A percentile compares a stretch with the other conserved stretches of the same genome.
Evolutionary conservation across 2,888 invertebrate species (phyloP).

Genomic region (Andrena bucephala): DNA sequence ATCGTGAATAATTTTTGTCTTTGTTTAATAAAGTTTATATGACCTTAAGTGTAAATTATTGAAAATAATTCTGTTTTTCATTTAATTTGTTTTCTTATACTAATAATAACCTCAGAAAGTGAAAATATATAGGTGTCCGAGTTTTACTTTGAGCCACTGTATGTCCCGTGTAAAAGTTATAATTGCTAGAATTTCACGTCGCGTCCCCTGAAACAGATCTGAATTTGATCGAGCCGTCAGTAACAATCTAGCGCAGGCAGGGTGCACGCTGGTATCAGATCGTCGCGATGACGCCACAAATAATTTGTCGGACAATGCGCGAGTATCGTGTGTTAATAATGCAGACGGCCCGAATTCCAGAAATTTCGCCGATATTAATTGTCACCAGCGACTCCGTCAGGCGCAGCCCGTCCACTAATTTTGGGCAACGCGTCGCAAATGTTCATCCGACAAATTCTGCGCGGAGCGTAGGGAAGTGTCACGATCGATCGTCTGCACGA

Average conservation of each 20-base stretch:
- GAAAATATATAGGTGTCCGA: too few species aligned
- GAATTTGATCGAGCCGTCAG: neutral
- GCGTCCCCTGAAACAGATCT: too few species aligned
- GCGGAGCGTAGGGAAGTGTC: neutral
- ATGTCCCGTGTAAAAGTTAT: too few species aligned
- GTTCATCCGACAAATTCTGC: conserved; percentile 10
- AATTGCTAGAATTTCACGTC: too few species aligned
- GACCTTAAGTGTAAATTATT: too few species aligned
- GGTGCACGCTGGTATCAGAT: neutral
- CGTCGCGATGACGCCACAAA: neutral
- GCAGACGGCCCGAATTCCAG: neutral
- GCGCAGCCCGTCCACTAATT: conserved; percentile 17
- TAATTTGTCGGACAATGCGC: conserved; percentile 15
- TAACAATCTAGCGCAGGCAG: neutral
- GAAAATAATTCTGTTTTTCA: too few species aligned
- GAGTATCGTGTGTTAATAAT: conserved; percentile 26
- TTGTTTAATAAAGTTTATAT: too few species aligned
- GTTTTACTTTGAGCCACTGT: too few species aligned
- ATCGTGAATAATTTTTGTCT: too few species aligned
- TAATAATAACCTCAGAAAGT: too few species aligned
- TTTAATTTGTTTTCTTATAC: too few species aligned
- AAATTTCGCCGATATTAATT: conserved; percentile 32
- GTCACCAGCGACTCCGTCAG: conserved; percentile 5
- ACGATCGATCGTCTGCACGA: neutral
- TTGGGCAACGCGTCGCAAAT: conserved; percentile 2